phyloP scores from a whole-genome alignment of 2,797 vertebrate species.

The Zalophus californianus region DNA sequence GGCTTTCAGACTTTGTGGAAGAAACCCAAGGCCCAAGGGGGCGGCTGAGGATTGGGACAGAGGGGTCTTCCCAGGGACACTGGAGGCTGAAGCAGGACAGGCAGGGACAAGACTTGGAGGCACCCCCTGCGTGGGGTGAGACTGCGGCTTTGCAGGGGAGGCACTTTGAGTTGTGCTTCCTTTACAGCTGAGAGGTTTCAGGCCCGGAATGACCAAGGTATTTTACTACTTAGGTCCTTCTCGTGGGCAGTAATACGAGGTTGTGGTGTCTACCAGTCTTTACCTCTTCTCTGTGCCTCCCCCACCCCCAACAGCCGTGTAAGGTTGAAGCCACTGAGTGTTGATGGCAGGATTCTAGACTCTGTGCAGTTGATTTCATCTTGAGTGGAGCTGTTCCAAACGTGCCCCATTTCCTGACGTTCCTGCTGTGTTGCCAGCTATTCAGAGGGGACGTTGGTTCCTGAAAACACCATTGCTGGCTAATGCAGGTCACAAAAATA shows the following conservation, averaged over 20 bases:
- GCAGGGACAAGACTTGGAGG: not conserved
- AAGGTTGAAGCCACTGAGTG: too few species aligned
- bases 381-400: not conserved
- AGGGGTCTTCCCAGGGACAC: not conserved
- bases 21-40: not conserved
- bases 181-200: not conserved
- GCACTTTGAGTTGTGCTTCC: not conserved
- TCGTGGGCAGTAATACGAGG: not conserved
- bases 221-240: not conserved
- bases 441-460: not conserved
- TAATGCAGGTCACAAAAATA: not conserved
- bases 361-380: not conserved
- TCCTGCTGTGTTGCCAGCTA: not conserved
- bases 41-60: not conserved
- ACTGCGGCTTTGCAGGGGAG: not conserved
- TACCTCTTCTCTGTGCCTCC: not conserved
- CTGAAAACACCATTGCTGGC: too few species aligned
- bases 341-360: too few species aligned
- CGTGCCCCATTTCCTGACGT: too few species aligned
- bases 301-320: fast-evolving
- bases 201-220: too few species aligned
- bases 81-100: not conserved
- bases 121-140: not conserved
- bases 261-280: not conserved
- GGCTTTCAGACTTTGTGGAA: not conserved